Evolutionary conservation across 2,888 invertebrate species (phyloP).

Genomic region (Nymphalis c-album): DNA sequence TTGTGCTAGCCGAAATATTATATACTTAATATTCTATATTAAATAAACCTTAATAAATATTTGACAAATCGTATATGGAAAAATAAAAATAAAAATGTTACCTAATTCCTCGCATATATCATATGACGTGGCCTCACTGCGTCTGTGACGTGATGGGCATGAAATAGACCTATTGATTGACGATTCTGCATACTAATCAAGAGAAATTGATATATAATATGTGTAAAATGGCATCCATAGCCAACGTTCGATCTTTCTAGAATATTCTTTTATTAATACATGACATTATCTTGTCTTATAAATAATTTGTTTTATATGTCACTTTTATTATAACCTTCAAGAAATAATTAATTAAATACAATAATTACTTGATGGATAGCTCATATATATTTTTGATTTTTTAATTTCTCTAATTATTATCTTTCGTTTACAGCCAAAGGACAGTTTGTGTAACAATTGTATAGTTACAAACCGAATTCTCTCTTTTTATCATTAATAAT

Average conservation of each 20-base stretch:
- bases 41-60: no score
- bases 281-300: not conserved
- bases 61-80: not conserved
- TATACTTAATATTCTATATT: no score
- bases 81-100: conserved; percentile 43
- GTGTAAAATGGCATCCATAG: conserved; percentile 11
- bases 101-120: conserved; percentile 46
- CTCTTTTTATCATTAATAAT: no score
- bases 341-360: no score
- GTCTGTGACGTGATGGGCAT: conserved; percentile 55
- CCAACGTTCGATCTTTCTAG: conserved; percentile 8
- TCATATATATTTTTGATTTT: no score
- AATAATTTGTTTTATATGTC: not conserved
- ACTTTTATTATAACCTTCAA: no score
- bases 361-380: no score
- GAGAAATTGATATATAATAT: conserved; percentile 59
- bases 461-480: no score
- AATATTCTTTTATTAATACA: conserved; percentile 4
- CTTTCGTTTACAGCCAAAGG: no score
- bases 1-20: no score
- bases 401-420: no score
- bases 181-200: conserved; percentile 60
- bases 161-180: conserved; percentile 32
- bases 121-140: conserved; percentile 48
- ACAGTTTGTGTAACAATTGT: no score